Conservation (phyloP, 2,113 vertebrate genomes). For the Tupaia tana region DNA sequence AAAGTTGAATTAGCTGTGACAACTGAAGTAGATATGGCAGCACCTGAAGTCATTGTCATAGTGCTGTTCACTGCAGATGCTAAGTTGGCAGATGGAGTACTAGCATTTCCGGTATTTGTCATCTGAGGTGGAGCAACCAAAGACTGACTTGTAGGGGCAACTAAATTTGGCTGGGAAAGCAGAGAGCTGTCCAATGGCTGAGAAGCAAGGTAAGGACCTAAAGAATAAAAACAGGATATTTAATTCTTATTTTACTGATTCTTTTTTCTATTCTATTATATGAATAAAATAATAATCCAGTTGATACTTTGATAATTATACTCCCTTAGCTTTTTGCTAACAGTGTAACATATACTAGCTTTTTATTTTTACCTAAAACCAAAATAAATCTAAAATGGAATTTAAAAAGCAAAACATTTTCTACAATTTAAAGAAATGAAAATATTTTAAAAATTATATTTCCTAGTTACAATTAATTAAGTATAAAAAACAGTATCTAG, state of each 20-base stretch:
- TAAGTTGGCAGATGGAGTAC: slow-evolving; percentile 84
- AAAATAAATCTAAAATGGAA: slow-evolving; percentile 55
- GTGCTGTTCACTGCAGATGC: slow-evolving; percentile 85
- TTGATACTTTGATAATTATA: slow-evolving; percentile 19
- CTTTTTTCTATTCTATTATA: slow-evolving; percentile 10
- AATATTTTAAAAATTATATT: slow-evolving; percentile 10
- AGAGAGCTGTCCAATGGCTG: slow-evolving; percentile 95
- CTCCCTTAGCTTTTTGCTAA: not conserved
- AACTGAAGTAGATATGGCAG: slow-evolving; percentile 89
- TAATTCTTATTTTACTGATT: slow-evolving; percentile 63
- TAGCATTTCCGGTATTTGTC: slow-evolving; percentile 86
- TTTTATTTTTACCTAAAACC: slow-evolving; percentile 46
- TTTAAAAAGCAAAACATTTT: slow-evolving; percentile 52
- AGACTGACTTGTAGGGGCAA: slow-evolving; percentile 88
- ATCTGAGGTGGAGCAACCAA: slow-evolving; percentile 88
- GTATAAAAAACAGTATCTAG: slow-evolving; percentile 18
- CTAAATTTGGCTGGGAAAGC: slow-evolving; percentile 92
- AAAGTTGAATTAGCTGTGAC: slow-evolving; percentile 87
- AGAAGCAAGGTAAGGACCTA: slow-evolving; percentile 97
- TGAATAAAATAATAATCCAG: slow-evolving; percentile 50
- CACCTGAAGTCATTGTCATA: slow-evolving; percentile 85
- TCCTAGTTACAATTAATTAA: slow-evolving; percentile 1
- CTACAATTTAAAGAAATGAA: slow-evolving; percentile 44
- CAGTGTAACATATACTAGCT: not conserved
- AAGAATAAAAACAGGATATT: slow-evolving; percentile 76